Base-by-base conservation (phyloP, 1,140 invertebrate genomes). In the Ostrea denselamellosa region DNA sequence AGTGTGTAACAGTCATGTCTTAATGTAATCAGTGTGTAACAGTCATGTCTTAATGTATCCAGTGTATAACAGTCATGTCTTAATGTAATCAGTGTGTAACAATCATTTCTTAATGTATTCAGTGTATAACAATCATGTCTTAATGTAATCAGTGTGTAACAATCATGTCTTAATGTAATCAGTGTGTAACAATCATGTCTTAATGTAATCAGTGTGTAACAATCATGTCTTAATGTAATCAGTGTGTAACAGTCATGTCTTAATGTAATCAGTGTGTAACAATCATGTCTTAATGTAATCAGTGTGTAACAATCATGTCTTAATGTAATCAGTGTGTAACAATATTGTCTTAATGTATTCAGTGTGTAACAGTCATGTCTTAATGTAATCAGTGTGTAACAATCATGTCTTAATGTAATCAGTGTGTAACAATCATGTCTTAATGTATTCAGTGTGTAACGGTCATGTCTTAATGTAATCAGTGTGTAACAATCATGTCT, bases 31-130 rank as follows among this genome's bases (percentile, higher is more conserved):
- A 0, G 14, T 14, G 17, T 19, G 4, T 14, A 58, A 17, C 14
- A 58, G 0, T 58, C 56, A 17, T 0, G 2, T 44, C 34, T 44
- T 44, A 44, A n/a, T n/a, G n/a, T n/a, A n/a, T n/a, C n/a, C n/a
- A n/a, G n/a, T n/a, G 92, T 93, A 17, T 83, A 94, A 86, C 92
- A 94, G 92, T 93, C 94, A 87, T 86, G 54, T 7, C 86, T 52
- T 81, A 2, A 58, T 8, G 19, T 14, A 58, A 17, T 14, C 14
- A 0, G 14, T 14, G 17, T 19, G 4, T 14, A 58, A 17, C 14
- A 58, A 0, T 58, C 56, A 17, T 0, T 5, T 44, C 34, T 44
- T 44, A 44, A n/a, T n/a, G n/a, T n/a, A n/a, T n/a, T n/a, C n/a
- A n/a, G n/a, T n/a, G n/a, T n/a, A n/a, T n/a, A n/a, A n/a, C n/a